These are phyloP conservation scores for Lepus oiostolus DNA, from an alignment of 2,797 vertebrate species.

Conservation along the genomic window DNA sequence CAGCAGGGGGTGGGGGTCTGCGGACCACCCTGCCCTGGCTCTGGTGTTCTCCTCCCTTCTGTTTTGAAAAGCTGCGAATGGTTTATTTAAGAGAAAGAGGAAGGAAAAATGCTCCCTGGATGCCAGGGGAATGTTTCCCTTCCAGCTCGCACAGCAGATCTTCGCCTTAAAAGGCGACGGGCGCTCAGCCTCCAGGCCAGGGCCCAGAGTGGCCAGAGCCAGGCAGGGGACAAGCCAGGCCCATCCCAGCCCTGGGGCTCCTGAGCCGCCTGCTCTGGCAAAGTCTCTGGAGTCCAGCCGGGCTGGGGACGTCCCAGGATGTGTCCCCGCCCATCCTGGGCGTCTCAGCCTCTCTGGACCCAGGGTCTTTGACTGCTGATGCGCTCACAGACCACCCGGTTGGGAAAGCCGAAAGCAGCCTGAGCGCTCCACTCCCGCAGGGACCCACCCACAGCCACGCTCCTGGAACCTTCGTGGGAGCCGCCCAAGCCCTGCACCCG, in stretches of 20 bases:
- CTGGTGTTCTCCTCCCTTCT: conserved; percentile 80
- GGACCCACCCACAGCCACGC: too few relatives aligned
- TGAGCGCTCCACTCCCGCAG: background rate
- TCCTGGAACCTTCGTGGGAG: too few relatives aligned
- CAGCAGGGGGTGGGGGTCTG: conserved; percentile 4
- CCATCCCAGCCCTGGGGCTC: background rate
- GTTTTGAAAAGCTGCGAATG: conserved; percentile 85
- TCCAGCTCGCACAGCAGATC: conserved; percentile 84
- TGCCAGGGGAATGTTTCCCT: conserved; percentile 86
- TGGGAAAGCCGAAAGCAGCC: background rate
- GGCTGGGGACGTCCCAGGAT: too few relatives aligned
- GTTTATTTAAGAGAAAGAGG: conserved; percentile 87
- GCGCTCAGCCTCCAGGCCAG: conserved; percentile 78
- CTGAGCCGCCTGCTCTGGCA: background rate
- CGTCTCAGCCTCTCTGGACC: background rate
- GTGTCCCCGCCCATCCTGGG: too few relatives aligned
- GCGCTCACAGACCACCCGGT: background rate
- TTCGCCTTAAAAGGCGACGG: conserved; percentile 90
- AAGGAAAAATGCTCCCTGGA: conserved; percentile 85
- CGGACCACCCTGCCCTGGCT: conserved; percentile 67
- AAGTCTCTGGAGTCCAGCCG: too few relatives aligned
- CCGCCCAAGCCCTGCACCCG: too few relatives aligned
- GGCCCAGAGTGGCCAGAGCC: conserved; percentile 81
- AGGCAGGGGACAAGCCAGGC: conserved; percentile 80
- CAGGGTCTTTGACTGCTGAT: background rate